These are phyloP conservation scores for Ophion obscuratus DNA, from an alignment of 2,888 invertebrate species.

Conservation along the genomic window DNA sequence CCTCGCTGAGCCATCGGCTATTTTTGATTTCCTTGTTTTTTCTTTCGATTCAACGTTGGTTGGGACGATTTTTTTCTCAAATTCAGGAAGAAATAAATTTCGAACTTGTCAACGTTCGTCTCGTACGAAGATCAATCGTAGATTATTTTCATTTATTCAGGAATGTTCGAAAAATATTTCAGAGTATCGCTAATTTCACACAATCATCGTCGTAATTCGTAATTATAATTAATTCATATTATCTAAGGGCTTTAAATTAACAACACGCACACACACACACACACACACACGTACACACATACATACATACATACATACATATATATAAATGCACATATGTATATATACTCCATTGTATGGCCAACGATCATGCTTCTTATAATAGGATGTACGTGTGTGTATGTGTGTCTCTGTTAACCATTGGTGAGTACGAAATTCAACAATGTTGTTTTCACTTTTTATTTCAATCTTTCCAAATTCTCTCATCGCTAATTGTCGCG, in stretches of 20 bases:
- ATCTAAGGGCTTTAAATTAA: constrained; percentile 78
- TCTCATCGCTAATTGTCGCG: constrained; percentile 26
- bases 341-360: constrained; percentile 82
- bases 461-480: constrained; percentile 14
- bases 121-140: neutral
- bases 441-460: constrained; percentile 49
- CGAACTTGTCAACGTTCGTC: neutral
- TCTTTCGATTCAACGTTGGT: neutral
- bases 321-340: constrained; percentile 73
- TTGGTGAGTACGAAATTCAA: constrained; percentile 56
- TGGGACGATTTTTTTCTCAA: neutral
- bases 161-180: constrained; percentile 73
- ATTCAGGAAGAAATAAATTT: constrained; percentile 16
- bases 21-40: constrained; percentile 4
- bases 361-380: constrained; percentile 83
- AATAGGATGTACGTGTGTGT: constrained; percentile 72
- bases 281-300: constrained; percentile 71
- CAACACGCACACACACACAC: constrained; percentile 78
- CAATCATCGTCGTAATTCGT: constrained; percentile 62
- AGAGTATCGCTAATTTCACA: constrained; percentile 76
- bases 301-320: constrained; percentile 74
- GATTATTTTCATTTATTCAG: constrained; percentile 32
- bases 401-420: constrained; percentile 42
- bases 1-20: neutral
- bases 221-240: constrained; percentile 67